Evolutionary conservation across 2,888 invertebrate genomes (phyloP), one percentile per base, ranked within the genome.

Genomic region (Ecliptopera silaceata): DNA sequence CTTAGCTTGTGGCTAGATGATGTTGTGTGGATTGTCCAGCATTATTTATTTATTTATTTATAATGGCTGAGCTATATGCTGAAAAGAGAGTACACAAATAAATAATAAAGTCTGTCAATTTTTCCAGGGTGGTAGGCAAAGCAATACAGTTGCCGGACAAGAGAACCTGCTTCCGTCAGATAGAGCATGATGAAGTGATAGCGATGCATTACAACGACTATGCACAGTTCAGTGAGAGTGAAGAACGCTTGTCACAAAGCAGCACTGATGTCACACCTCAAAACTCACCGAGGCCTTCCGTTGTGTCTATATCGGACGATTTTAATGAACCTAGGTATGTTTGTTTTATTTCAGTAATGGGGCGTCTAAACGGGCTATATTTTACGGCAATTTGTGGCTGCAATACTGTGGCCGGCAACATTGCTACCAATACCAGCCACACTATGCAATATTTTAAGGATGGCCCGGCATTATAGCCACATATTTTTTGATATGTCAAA

Each of bases 201-300:
- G 87, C 87, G 0, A 80, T 87, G 72, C 88, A 91, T 58, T 90
- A 91, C 68, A 90, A 82, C 59, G 84, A 91, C 56, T 88, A 88
- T 48, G 83, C 84, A 48, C 76, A 84, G 52, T 88, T 84, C 59
- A 90, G 88, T 57, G 91, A 91, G 56, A 88, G 86, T 45, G 90
- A 88, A 29, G 90, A 91, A 55, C 75, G 89, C 0, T 67, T 89
- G 6, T 91, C 91, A 3, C 82, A 89, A 62, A 90, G 90, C 61
- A 89, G 89, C 60, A 80, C 79, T 18, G 91, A 91, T 56, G 83
- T 89, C 63, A 91, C 91, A 6, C 90, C 90, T 1, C 84, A 86
- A 60, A 91, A 90, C 66, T 91, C 91, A 0, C 91, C 91, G 0
- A 65, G 90, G 45, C 70, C 77, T 0, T 85, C 87, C 0, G 50